Evolutionary conservation across 2,113 vertebrate genomes (phyloP), one percentile per base, ranked within the genome.

Genomic region (Cebus imitator): DNA sequence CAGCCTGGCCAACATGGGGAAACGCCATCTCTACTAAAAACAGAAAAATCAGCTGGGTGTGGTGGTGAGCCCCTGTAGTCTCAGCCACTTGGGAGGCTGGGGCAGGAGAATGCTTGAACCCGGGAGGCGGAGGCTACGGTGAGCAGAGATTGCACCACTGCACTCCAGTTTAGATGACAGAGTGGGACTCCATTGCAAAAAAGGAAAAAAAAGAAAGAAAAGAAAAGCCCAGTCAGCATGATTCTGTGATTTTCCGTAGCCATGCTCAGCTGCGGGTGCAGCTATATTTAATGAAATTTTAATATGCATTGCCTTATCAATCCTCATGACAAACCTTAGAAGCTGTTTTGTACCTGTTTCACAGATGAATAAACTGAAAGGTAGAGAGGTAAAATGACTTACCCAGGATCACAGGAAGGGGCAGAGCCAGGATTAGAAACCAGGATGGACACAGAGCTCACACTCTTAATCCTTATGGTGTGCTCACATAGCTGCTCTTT

Each of bases 401-500:
- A 30, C 5, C 45, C 30, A 43, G 43, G 35, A n/a, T 72, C 50
- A 48, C 35, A 1, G 66, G 66, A 83, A 25, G n/a, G 17, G 21
- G 5, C 0, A 8, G 40, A 13, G 37, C 21, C 5, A 4, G 50
- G 30, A 14, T 30, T 11, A 37, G 64, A 76, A 92, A 30, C 64
- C 30, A 58, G 40, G 57, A 5, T 43, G 40, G 18, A 78, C 12
- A 17, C 45, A 1, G 32, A 48, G 43, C 30, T 55, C 72, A 9
- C 3, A 0, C 25, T 40, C 50, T 72, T 37, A 20, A 7, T 80
- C 76, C 18, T 8, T 2, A 1, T 2, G 2, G 45, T 6, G 9
- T 17, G 70, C 20, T 68, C 45, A 1, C 0, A 0, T 0, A 66
- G n/a, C 21, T 1, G 52, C 66, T 48, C 0, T 7, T 0, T 1